Percentiles rank a stretch among this genome's conserved stretches.
Evolutionary conservation across 2,113 vertebrate genomes (phyloP).

Genomic region (Limanda limanda): DNA sequence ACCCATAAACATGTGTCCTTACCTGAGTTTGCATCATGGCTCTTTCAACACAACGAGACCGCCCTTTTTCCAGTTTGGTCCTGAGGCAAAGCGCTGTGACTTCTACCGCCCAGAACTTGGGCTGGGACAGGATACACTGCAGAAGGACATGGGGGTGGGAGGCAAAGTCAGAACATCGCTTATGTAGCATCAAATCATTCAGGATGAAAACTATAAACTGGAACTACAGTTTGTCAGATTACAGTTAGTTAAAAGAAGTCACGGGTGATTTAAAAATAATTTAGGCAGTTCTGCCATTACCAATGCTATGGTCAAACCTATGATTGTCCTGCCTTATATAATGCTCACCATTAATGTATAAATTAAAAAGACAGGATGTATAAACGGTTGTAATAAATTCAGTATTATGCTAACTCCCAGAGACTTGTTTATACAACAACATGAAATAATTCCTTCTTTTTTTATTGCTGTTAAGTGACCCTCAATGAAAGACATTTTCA

Average conservation of each 20-base stretch:
- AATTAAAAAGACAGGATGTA: too few relatives aligned
- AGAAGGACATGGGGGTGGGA: background rate
- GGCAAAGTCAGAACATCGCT: background rate
- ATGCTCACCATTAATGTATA: background rate
- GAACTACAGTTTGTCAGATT: background rate
- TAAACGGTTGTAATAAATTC: too few relatives aligned
- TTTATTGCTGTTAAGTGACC: too few relatives aligned
- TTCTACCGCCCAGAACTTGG: constrained; percentile 94
- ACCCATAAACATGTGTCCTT: constrained; percentile 16
- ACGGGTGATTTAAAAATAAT: too few relatives aligned
- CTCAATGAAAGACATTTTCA: too few relatives aligned
- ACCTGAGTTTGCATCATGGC: constrained; percentile 98
- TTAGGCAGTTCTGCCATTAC: background rate
- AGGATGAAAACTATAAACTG: background rate
- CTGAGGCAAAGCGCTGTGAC: constrained; percentile 90
- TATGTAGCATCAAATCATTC: background rate
- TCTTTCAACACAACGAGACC: constrained; percentile 89
- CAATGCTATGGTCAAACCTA: background rate
- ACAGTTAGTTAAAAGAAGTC: too few relatives aligned
- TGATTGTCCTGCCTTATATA: background rate
- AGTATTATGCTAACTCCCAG: too few relatives aligned
- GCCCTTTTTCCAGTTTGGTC: constrained; percentile 91
- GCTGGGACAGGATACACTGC: constrained; percentile 93
- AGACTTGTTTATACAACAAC: too few relatives aligned
- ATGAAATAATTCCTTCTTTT: too few relatives aligned